Conservation (phyloP, 2,113 vertebrate genomes). For the Enhydra lutris region DNA sequence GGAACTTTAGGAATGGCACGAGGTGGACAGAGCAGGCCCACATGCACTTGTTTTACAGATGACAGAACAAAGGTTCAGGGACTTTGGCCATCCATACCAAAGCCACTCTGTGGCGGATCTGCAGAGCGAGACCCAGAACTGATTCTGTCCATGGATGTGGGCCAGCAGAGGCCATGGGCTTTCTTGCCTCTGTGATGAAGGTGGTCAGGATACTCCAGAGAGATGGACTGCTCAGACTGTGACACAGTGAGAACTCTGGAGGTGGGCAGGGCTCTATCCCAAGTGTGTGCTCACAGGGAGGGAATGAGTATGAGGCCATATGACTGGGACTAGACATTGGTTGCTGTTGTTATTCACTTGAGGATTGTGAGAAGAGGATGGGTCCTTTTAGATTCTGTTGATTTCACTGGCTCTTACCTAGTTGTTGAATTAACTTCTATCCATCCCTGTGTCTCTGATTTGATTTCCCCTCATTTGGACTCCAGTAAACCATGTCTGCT, state of each 20-base stretch:
- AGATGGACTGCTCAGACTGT: no score
- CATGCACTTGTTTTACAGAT: not conserved
- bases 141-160: not conserved
- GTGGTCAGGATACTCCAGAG: not conserved
- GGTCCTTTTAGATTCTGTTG: not conserved
- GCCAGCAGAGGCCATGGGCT: not conserved
- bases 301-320: rapidly evolving
- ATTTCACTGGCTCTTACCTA: not conserved
- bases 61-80: no score
- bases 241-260: not conserved
- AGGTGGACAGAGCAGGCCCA: not conserved
- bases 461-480: not conserved
- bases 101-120: not conserved
- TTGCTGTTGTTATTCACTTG: no score
- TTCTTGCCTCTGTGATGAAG: not conserved
- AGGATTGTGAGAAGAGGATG: not conserved
- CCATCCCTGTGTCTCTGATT: not conserved
- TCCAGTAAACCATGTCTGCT: not conserved
- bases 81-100: not conserved
- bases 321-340: not conserved
- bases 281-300: not conserved
- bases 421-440: not conserved
- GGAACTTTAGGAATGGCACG: not conserved
- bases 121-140: not conserved
- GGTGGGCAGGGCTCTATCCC: not conserved